Conservation (phyloP, 1,140 invertebrate genomes). For the Reticulitermes speratus region DNA sequence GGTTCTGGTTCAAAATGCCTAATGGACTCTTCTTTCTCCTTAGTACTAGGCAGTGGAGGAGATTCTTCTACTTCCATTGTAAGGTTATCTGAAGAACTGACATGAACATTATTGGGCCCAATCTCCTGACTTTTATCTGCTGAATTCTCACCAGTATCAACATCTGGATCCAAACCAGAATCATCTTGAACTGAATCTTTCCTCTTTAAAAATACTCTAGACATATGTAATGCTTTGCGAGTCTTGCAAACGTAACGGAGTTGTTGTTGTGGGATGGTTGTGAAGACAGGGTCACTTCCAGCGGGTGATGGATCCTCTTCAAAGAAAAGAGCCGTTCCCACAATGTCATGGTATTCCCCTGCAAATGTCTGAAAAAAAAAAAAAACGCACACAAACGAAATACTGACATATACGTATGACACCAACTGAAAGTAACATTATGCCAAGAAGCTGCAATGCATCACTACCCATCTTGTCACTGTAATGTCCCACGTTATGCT, state of each 20-base stretch:
- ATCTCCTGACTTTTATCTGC: background rate
- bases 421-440: too few relatives aligned
- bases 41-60: background rate
- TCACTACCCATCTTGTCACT: too few relatives aligned
- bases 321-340: slow-evolving; percentile 32
- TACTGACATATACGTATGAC: too few relatives aligned
- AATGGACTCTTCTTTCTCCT: background rate
- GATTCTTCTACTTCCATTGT: background rate
- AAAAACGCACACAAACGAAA: background rate
- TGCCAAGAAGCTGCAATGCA: too few relatives aligned
- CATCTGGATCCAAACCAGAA: background rate
- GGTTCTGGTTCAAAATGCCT: background rate
- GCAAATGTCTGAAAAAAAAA: slow-evolving; percentile 27
- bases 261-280: background rate
- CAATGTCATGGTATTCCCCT: slow-evolving; percentile 28
- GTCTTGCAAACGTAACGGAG: slow-evolving; percentile 26
- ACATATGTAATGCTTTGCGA: slow-evolving; percentile 28
- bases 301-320: slow-evolving; percentile 26
- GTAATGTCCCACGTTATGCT: too few relatives aligned
- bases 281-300: slow-evolving; percentile 27
- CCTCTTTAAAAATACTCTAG: slow-evolving; percentile 30
- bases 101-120: background rate
- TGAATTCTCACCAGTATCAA: background rate
- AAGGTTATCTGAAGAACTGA: background rate
- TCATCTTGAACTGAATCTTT: background rate